phyloP scores from a whole-genome alignment of 1,140 invertebrate genomes.

The Heliconius hermathena region DNA sequence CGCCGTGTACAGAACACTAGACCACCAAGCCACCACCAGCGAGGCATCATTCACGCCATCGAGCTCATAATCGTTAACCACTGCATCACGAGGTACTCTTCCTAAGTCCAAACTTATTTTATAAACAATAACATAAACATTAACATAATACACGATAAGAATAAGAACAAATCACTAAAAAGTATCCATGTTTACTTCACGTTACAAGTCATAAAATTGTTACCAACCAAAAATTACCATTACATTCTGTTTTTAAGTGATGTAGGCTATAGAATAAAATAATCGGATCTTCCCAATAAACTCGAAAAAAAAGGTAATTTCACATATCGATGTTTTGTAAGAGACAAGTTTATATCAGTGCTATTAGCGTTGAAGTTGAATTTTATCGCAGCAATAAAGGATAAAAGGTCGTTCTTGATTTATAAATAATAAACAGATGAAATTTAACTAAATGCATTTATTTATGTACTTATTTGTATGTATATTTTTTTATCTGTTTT shows the following conservation, averaged over 20 bases:
- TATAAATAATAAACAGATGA: conserved; percentile 54
- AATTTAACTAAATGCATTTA: neutral
- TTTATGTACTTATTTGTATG: neutral
- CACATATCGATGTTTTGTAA: conserved; percentile 28
- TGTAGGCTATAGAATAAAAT: neutral
- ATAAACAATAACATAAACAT: no score
- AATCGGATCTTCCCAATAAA: neutral
- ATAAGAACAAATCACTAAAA: neutral
- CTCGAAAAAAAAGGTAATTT: conserved; percentile 5
- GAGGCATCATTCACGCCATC: no score
- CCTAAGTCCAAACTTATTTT: no score
- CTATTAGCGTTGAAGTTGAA: conserved; percentile 44
- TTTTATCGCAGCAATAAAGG: conserved; percentile 55
- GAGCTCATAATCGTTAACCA: no score
- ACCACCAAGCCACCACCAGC: no score
- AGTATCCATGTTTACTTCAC: neutral
- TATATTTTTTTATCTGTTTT: neutral
- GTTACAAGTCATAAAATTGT: neutral
- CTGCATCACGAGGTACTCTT: no score
- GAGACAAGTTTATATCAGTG: conserved; percentile 31
- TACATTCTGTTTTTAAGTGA: conserved; percentile 6
- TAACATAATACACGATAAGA: no score
- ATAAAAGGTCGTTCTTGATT: neutral
- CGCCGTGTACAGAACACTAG: no score
- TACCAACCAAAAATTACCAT: neutral